Evolutionary conservation across 2,113 vertebrate genomes (phyloP), one percentile per base, ranked within the genome.

Genomic region (Ascaphus truei): DNA sequence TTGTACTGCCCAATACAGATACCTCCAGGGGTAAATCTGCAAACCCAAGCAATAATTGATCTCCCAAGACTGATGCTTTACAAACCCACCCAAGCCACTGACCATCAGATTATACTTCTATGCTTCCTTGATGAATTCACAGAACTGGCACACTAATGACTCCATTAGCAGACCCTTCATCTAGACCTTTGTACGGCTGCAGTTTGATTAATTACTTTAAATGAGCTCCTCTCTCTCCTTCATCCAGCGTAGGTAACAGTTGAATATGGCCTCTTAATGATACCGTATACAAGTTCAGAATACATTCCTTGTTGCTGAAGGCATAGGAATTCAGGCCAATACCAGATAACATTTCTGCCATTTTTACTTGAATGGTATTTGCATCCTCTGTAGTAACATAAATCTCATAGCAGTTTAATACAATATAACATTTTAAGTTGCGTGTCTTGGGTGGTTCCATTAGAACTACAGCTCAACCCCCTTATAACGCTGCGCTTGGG

Each of bases 191-290:
- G 22, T 25, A 10, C 4, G 72, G 76, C 73, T 79, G 67, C 58
- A 11, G 10, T 15, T 48, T 84, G 81, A 85, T 79, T 81, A 81
- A 83, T 84, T 83, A 72, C 69, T 39, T 41, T 67, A 77, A 77
- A 76, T 50, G 73, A 75, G 77, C 10, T 52, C 72, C 39, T 64
- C 2, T 56, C 43, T 3, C 58, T 72, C 20, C 52, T 69, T 47
- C 39, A 47, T 27, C 71, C 58, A 30, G 56, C 7, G 0, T 1
- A 15, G 41, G 75, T 45, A 77, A 61, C 53, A 27, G 5, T 1
- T 31, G 18, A 57, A 48, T 71, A 41, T 41, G 57, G 56, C 56
- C 57, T 51, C 47, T 52, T 71, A 41, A 51, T 52, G 67, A 52
- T 36, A 52, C 34, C 23, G 31, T 52, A 39, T 61, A 51, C 55